Evolutionary conservation across 2,797 vertebrate species (phyloP).

Genomic region (Mareca penelope): DNA sequence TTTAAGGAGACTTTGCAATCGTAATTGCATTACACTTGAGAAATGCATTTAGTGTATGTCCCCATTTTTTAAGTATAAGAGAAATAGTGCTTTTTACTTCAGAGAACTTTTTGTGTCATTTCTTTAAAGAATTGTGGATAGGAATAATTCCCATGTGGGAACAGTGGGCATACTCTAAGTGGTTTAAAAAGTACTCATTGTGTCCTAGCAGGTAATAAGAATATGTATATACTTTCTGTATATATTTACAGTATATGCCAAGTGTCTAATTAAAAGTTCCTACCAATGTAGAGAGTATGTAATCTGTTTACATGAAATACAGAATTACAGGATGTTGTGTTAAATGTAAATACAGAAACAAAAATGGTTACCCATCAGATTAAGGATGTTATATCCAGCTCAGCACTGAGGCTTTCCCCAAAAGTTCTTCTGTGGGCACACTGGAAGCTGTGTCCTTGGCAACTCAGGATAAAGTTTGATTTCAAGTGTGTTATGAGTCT

Average conservation of each 20-base stretch:
- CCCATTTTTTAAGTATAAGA: not conserved
- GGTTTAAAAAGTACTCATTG: not conserved
- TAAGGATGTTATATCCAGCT: not conserved
- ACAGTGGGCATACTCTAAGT: not conserved
- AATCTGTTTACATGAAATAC: not conserved
- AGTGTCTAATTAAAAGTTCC: not conserved
- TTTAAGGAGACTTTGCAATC: not conserved
- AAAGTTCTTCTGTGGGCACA: not conserved
- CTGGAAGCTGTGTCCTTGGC: not conserved
- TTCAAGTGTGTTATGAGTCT: not conserved
- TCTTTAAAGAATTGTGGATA: not conserved
- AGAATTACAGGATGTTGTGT: not conserved
- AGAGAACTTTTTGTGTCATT: not conserved
- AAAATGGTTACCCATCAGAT: not conserved
- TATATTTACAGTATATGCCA: not conserved
- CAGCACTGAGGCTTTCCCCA: not conserved
- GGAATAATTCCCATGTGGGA: not conserved
- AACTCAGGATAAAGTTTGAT: not conserved
- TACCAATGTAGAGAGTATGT: not conserved
- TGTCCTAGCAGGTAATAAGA: not conserved
- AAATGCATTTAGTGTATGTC: not conserved
- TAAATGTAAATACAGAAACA: not conserved
- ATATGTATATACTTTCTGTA: not conserved
- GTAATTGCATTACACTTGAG: not conserved
- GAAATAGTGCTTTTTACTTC: not conserved